Base-by-base conservation (phyloP, 2,113 vertebrate genomes). In the Leuciscus idus region DNA sequence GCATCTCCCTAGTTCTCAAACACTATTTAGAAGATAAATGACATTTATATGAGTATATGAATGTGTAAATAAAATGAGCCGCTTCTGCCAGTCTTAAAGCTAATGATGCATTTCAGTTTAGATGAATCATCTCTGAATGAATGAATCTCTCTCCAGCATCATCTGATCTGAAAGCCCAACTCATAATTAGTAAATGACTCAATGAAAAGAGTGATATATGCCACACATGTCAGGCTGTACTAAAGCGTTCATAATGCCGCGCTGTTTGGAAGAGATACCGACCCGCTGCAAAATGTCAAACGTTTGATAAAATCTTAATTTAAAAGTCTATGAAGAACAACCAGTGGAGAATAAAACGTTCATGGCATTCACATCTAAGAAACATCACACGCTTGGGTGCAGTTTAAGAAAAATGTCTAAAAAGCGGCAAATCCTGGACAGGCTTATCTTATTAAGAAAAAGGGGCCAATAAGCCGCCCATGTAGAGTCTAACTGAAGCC, bases 41-140 rank as follows among this genome's bases (percentile, higher is more conserved):
- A 12, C 70, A 74, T 48, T 74, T 8, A 15, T 15, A 74, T 2
- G 23, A 48, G 72, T 48, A 48, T 17, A 75, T 48, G 6, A n/a
- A 74, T 8, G 11, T 6, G 15, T 74, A 43, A 75, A 75, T 17
- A 13, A 75, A 50, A 50, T 28, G 73, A 75, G 72, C 43, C 6
- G 6, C 59, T 48, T 17, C 59, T 81, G 79, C 13, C 79, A 81
- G 13, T 55, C 36, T 70, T 66, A 23, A 70, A 64, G 39, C 46
- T 26, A 85, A 79, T 80, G 61, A 85, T 52, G 39, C 48, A 19
- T 62, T 43, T 26, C 13, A 55, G 23, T 26, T 23, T 13, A 79
- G 66, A 79, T 79, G 48, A 85, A 59, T 64, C 79, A 66, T 64
- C 43, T 50, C 73, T 19, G 39, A 64, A 64, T 81, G 79, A 81